phyloP scores from a whole-genome alignment of 2,113 vertebrate genomes.

The Antigone vipio region DNA sequence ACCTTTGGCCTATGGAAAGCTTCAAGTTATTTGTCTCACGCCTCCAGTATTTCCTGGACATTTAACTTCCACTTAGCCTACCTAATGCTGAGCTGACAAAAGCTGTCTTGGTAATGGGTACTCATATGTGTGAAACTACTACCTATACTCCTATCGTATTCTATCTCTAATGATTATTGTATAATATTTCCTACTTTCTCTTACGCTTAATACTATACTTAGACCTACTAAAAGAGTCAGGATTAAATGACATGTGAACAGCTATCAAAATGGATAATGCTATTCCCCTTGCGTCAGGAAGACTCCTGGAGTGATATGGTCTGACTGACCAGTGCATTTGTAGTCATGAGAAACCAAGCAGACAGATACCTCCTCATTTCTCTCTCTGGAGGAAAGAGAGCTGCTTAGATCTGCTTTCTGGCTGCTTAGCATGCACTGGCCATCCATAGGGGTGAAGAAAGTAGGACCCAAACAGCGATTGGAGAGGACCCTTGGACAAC shows the following conservation, averaged over 20 bases:
- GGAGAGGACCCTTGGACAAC: background rate
- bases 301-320: background rate
- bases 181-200: constrained; percentile 57
- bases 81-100: constrained; percentile 63
- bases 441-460: background rate
- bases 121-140: constrained; percentile 8
- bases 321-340: background rate
- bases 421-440: background rate
- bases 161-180: constrained; percentile 52
- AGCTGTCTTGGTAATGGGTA: constrained; percentile 53
- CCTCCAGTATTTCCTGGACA: constrained; percentile 49
- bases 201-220: constrained; percentile 54
- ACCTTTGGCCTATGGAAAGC: constrained; percentile 31
- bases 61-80: constrained; percentile 49
- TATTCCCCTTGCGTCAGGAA: background rate
- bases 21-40: constrained; percentile 21
- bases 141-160: constrained; percentile 51
- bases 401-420: background rate
- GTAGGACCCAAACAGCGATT: background rate
- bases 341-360: background rate
- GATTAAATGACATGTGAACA: constrained; percentile 58
- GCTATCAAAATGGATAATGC: constrained; percentile 24
- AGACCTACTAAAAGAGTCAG: constrained; percentile 49
- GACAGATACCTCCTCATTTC: background rate
- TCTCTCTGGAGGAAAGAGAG: background rate